Evolutionary conservation across 53 echinoderm and acorn worm species (phyloP), one percentile per base, ranked within the genome.

Genomic region (Antedon mediterranea): DNA sequence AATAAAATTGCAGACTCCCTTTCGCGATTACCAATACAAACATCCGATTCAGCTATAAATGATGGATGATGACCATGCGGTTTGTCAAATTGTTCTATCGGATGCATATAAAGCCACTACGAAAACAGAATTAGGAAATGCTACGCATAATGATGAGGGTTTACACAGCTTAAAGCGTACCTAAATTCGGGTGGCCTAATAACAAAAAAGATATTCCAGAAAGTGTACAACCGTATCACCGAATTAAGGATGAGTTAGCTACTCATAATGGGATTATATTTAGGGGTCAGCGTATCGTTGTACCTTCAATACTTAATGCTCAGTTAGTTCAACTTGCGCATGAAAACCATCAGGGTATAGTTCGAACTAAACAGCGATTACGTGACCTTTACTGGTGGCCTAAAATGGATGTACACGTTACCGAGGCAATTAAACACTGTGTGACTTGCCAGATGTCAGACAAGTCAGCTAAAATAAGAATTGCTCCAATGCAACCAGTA

Each of bases 351-450:
- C 87, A 88, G 28, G 87, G 90, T 0, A 78, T 90, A 14, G 79
- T 85, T 2, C 42, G 82, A 28, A 90, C 88, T 28, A 87, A 87
- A 43, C 90, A 85, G 32, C 30, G 75, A 6, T 32, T 83, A 29
- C 13, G 91, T 28, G 78, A 85, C 43, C 72, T 79, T 5, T 85
- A 88, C 43, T 85, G 88, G 85, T 90, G 88, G 91, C 91, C 85
- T 20, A 29, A 32, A 11, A 83, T 90, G 79, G 91, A 90, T 37
- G 32, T 29, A 70, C 79, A 73, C 0, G 74, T 81, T 0, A 43
- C 71, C 9, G 26, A 80, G 9, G 26, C 74, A 43, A 32, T 83
- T 33, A 73, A 74, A 11, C 30, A 79, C 72, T 89, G 89, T 71
- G 28, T 43, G 41, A 41, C 78, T 29, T 89, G 81, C 30, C 34